phyloP scores from a whole-genome alignment of 2,888 invertebrate species.

The Cetonia aurata region DNA sequence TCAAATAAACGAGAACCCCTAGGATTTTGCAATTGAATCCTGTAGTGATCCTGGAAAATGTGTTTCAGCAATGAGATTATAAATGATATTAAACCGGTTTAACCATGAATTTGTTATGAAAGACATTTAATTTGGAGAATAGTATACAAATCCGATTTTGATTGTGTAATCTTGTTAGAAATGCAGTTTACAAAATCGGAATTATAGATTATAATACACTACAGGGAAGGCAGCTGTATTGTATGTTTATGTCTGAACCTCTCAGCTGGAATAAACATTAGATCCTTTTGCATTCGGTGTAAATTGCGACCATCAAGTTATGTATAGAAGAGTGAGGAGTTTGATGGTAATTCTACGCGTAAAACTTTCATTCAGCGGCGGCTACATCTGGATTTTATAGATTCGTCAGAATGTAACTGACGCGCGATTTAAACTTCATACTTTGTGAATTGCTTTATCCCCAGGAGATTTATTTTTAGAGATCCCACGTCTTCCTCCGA shows the following conservation, averaged over 20 bases:
- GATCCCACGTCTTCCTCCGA: slow-evolving; percentile 8
- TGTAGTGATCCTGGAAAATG: slow-evolving; percentile 13
- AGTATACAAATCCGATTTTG: too few relatives aligned
- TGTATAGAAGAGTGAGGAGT: background rate
- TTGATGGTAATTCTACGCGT: slow-evolving; percentile 24
- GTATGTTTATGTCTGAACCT: slow-evolving; percentile 1
- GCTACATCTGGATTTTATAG: slow-evolving; percentile 21
- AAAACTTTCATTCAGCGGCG: slow-evolving; percentile 24
- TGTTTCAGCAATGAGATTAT: slow-evolving; percentile 17
- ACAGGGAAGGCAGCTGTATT: background rate
- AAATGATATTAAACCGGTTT: slow-evolving; percentile 4
- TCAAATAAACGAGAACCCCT: slow-evolving; percentile 29
- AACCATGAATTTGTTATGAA: background rate
- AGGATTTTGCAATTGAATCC: slow-evolving; percentile 30
- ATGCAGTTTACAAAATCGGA: too few relatives aligned
- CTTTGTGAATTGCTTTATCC: slow-evolving; percentile 31
- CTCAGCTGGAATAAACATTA: background rate
- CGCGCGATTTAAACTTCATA: slow-evolving; percentile 31
- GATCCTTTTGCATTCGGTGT: background rate
- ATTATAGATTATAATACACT: too few relatives aligned
- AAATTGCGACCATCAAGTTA: slow-evolving; percentile 1
- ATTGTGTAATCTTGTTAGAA: too few relatives aligned
- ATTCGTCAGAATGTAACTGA: slow-evolving; percentile 20
- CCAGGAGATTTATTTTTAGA: slow-evolving; percentile 29
- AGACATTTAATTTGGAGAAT: background rate